A percentile compares a stretch with the other conserved stretches of the same genome.
Conservation (phyloP, 1,140 invertebrate genomes). For the Drosophila ercepeae region DNA sequence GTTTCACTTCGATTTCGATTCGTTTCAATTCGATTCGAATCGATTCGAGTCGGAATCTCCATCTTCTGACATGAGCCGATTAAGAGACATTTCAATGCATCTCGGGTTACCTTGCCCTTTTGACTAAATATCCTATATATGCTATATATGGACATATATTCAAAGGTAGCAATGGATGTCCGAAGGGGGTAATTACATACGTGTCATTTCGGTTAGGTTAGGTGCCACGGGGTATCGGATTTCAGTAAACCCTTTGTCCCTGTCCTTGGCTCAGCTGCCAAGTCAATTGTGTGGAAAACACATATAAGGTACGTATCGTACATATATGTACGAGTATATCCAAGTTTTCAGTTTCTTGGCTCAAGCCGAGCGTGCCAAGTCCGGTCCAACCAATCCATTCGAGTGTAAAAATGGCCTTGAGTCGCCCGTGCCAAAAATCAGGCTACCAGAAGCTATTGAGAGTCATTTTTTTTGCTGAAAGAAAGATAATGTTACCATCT, state of each 20-base stretch:
- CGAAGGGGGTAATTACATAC: constrained; percentile 80
- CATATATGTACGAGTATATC: constrained; percentile 37
- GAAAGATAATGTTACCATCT: background rate
- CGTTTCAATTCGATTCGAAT: constrained; percentile 14
- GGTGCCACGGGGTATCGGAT: constrained; percentile 80
- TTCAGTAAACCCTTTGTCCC: constrained; percentile 67
- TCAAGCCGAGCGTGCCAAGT: constrained; percentile 65
- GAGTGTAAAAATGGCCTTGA: constrained; percentile 65
- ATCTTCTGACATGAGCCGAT: constrained; percentile 83
- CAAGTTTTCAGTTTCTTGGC: constrained; percentile 45
- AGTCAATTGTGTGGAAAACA: constrained; percentile 83
- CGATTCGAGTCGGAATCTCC: constrained; percentile 44
- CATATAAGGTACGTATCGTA: too few species aligned
- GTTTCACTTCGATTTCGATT: constrained; percentile 40
- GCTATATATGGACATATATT: background rate
- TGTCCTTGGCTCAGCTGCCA: constrained; percentile 40
- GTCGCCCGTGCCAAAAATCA: constrained; percentile 70
- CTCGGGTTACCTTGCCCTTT: constrained; percentile 47
- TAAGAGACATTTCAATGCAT: constrained; percentile 80
- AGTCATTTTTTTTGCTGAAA: background rate
- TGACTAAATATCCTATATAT: background rate
- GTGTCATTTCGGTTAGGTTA: constrained; percentile 82
- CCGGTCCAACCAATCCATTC: constrained; percentile 34
- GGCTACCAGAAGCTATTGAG: constrained; percentile 42
- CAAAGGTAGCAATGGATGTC: constrained; percentile 15